phyloP scores from a whole-genome alignment of 1,140 invertebrate species.

The Brachionus calyciflorus region DNA sequence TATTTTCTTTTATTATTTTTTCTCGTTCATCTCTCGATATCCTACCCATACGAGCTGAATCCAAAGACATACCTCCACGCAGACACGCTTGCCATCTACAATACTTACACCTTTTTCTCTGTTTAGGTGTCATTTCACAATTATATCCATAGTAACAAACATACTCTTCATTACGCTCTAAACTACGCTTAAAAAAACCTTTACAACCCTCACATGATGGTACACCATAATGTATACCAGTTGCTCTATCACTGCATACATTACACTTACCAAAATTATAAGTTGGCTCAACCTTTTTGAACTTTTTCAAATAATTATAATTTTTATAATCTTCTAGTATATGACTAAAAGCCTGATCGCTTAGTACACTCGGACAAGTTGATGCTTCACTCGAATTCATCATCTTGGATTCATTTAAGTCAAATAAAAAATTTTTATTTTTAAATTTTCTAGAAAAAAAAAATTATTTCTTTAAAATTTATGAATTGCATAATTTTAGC shows the following conservation, averaged over 20 bases:
- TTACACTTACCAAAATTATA: conserved; percentile 51
- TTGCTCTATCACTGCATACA: conserved; percentile 60
- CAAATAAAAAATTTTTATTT: too few species aligned
- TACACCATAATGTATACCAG: conserved; percentile 61
- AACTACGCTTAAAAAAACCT: conserved; percentile 60
- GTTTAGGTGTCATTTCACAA: conserved; percentile 58
- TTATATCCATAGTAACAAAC: conserved; percentile 59
- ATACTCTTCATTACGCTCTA: conserved; percentile 60
- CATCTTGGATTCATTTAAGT: too few species aligned
- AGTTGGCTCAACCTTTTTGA: background rate
- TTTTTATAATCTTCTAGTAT: background rate
- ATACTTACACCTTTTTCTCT: conserved; percentile 59
- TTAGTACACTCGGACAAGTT: background rate
- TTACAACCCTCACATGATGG: conserved; percentile 60
- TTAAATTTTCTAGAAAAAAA: too few species aligned
- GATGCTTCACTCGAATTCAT: too few species aligned
- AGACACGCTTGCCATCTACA: conserved; percentile 61
- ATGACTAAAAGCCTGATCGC: background rate
- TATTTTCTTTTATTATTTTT: background rate
- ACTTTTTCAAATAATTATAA: background rate
- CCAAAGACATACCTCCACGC: conserved; percentile 31
- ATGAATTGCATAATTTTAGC: too few species aligned
- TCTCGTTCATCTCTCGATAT: conserved; percentile 14
- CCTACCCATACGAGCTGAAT: background rate
- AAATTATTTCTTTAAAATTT: too few species aligned